Evolutionary conservation across 2,797 vertebrate genomes (phyloP), one percentile per base, ranked within the genome.

Genomic region (Caiman crocodilus): DNA sequence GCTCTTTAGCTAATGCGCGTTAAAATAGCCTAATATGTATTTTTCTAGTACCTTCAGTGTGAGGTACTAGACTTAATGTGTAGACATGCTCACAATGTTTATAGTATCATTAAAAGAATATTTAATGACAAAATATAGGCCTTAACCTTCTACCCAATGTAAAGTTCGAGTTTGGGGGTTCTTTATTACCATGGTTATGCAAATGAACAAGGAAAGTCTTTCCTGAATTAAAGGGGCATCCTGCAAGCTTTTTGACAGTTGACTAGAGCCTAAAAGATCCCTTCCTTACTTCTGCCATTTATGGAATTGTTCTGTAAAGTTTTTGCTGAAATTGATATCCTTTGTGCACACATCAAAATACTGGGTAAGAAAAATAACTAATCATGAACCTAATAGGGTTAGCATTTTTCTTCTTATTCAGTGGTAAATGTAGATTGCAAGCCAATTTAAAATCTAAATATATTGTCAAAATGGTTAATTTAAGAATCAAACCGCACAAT

Each of bases 111-210:
- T 15, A 14, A 11, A 74, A 15, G 3, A 6, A 30, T 71, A 42
- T 21, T 35, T 71, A 42, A 71, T 71, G 30, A 71, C 18, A 42
- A 32, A 35, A 35, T 71, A 71, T 7, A 71, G 20, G 67, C 32
- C 21, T 71, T 20, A 35, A 32, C 23, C 32, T 71, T 25, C 8
- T 35, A 42, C 32, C 28, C 32, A 71, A 35, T 42, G 32, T 32
- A 71, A 42, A n/a, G 25, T 55, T 23, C 3, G 26, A 4, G 5
- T 58, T 64, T 42, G 13, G 0, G 0, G 42, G 20, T 3, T 9
- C 25, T 69, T 17, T 3, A 25, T 63, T 17, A 8, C 6, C 1
- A 71, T 50, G 42, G 32, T 21, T 69, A 25, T 56, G 35, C 26
- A 30, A 30, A 26, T 1, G 30, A 5, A 57, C n/a, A 13, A 42